These are phyloP conservation scores for Dicyrtomina minuta DNA, from an alignment of 2,888 invertebrate genomes.

Conservation along the genomic window DNA sequence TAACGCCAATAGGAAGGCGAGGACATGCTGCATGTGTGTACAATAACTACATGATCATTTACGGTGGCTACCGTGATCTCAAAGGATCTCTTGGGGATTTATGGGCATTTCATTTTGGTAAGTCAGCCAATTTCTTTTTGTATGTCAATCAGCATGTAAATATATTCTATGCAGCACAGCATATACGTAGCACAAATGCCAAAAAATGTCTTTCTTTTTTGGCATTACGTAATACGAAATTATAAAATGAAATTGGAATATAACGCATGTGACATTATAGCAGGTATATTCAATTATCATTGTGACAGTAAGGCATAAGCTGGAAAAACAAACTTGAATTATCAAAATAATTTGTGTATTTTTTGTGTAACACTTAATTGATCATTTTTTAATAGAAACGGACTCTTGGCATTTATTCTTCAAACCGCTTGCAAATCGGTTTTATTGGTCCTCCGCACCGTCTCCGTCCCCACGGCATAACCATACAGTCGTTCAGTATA, in stretches of 20 bases:
- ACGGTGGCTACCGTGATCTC: slow-evolving; percentile 84
- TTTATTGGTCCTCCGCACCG: slow-evolving; percentile 47
- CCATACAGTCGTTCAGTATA: slow-evolving; percentile 79
- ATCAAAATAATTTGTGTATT: no score
- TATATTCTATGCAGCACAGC: not conserved
- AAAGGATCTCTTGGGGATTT: slow-evolving; percentile 80
- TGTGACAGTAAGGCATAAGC: no score
- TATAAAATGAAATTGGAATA: no score
- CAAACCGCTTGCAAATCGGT: slow-evolving; percentile 34
- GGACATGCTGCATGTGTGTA: slow-evolving; percentile 81
- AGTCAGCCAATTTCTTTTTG: slow-evolving; percentile 47
- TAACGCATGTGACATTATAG: no score
- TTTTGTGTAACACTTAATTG: slow-evolving; percentile 43
- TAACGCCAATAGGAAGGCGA: slow-evolving; percentile 72
- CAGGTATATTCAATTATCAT: no score
- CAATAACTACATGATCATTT: slow-evolving; percentile 75
- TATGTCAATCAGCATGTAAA: not conserved
- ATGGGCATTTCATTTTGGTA: slow-evolving; percentile 86
- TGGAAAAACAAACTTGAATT: no score
- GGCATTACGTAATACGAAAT: no score
- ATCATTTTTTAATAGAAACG: no score
- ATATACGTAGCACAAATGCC: no score
- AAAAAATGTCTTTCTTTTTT: no score
- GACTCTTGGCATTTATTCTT: slow-evolving; percentile 71
- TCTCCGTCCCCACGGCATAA: slow-evolving; percentile 74